Evolutionary conservation across 2,888 invertebrate genomes (phyloP).

Genomic region (Parnassius glacialis): DNA sequence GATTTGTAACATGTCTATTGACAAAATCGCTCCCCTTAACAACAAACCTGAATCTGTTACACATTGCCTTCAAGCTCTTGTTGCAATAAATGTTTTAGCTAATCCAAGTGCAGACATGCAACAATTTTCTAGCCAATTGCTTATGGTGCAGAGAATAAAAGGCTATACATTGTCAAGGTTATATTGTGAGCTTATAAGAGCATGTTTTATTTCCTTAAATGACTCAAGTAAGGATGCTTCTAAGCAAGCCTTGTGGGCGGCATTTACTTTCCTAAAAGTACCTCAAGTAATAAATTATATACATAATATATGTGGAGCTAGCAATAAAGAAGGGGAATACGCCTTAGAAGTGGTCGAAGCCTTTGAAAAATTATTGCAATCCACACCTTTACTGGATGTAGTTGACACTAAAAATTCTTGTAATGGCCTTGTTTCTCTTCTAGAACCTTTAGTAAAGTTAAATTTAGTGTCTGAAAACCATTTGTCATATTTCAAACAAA

Average conservation of each 20-base stretch:
- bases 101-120: slow-evolving; percentile 92
- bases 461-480: slow-evolving; percentile 90
- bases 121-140: slow-evolving; percentile 89
- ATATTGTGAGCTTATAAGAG: slow-evolving; percentile 93
- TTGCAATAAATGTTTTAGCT: slow-evolving; percentile 91
- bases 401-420: slow-evolving; percentile 94
- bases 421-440: slow-evolving; percentile 90
- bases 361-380: slow-evolving; percentile 91
- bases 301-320: slow-evolving; percentile 80
- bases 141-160: slow-evolving; percentile 92
- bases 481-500: slow-evolving; percentile 83
- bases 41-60: slow-evolving; percentile 84
- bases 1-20: slow-evolving; percentile 82
- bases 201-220: slow-evolving; percentile 93
- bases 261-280: slow-evolving; percentile 95
- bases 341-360: slow-evolving; percentile 90
- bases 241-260: slow-evolving; percentile 95
- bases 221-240: slow-evolving; percentile 89
- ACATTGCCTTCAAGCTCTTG: slow-evolving; percentile 88
- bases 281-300: slow-evolving; percentile 89
- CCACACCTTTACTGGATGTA: slow-evolving; percentile 91
- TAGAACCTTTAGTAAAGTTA: slow-evolving; percentile 90
- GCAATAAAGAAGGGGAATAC: slow-evolving; percentile 83
- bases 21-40: slow-evolving; percentile 79
- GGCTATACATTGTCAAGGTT: slow-evolving; percentile 89